These are phyloP conservation scores for Limenitis camilla DNA, from an alignment of 2,888 invertebrate genomes.

Conservation along the genomic window DNA sequence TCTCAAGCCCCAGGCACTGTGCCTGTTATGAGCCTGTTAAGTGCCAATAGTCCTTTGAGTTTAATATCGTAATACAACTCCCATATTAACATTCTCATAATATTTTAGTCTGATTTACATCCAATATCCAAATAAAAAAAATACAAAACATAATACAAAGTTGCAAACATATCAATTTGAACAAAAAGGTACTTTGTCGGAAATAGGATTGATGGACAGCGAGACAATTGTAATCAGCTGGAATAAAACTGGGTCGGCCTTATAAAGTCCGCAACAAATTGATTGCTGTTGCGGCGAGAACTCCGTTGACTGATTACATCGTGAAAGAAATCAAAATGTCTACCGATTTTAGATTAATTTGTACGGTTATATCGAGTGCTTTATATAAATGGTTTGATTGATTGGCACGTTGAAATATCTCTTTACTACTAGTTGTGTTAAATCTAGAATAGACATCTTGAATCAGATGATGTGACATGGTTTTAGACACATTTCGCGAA, in stretches of 20 bases:
- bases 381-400: not conserved
- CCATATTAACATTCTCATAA: no score
- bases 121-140: no score
- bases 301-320: slow-evolving; percentile 37
- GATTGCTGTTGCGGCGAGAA: slow-evolving; percentile 33
- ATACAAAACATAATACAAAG: not conserved
- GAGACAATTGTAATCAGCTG: slow-evolving; percentile 32
- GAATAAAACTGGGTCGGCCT: slow-evolving; percentile 33
- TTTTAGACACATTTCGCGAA: no score
- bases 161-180: not conserved
- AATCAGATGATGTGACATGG: no score
- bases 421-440: no score
- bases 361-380: not conserved
- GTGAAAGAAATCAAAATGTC: slow-evolving; percentile 39
- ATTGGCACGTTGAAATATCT: no score
- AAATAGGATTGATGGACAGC: slow-evolving; percentile 4
- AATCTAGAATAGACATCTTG: no score
- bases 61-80: no score
- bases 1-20: no score
- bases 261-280: slow-evolving; percentile 35
- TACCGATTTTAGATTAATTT: slow-evolving; percentile 19
- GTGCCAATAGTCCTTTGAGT: no score
- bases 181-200: not conserved
- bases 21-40: no score
- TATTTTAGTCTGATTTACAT: no score